Percentiles rank a stretch among this genome's conserved stretches.
Evolutionary conservation across 2,888 invertebrate species (phyloP).

Genomic region (Empis stercorea): DNA sequence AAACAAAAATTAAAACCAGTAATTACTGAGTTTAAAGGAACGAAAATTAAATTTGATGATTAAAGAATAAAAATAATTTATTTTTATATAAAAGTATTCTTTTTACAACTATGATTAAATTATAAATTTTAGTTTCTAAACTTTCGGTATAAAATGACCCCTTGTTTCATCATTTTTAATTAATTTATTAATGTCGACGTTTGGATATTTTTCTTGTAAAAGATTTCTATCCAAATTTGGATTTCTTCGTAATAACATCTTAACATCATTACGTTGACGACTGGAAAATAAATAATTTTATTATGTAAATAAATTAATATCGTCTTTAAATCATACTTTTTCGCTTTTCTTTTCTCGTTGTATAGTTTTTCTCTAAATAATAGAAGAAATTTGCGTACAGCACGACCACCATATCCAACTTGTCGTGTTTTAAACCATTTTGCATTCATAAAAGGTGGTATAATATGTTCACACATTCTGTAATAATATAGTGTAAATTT

Average conservation of each 20-base stretch:
- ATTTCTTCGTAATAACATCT: slow-evolving; percentile 56
- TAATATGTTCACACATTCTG: slow-evolving; percentile 44
- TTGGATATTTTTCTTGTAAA: slow-evolving; percentile 58
- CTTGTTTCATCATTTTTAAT: slow-evolving; percentile 43
- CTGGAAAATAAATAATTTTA: slow-evolving; percentile 24
- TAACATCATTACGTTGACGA: slow-evolving; percentile 52
- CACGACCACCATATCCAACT: slow-evolving; percentile 43
- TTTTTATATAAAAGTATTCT: not conserved
- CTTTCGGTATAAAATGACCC: slow-evolving; percentile 46
- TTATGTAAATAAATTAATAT: not conserved
- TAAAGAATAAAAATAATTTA: not conserved
- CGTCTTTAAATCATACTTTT: slow-evolving; percentile 35
- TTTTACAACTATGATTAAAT: slow-evolving; percentile 1
- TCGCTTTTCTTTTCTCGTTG: slow-evolving; percentile 42
- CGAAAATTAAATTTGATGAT: slow-evolving; percentile 28
- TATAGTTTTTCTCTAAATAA: slow-evolving; percentile 53
- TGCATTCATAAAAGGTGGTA: slow-evolving; percentile 55
- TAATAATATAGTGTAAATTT: slow-evolving; percentile 9
- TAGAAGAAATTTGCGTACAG: slow-evolving; percentile 48
- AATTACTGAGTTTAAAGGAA: slow-evolving; percentile 25
- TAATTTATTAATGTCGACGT: slow-evolving; percentile 58
- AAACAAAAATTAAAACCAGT: slow-evolving; percentile 26
- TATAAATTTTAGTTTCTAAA: slow-evolving; percentile 17
- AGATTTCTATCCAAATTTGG: slow-evolving; percentile 61
- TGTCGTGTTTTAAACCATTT: slow-evolving; percentile 48